Conservation (phyloP, 2,113 vertebrate genomes). For the Rhinolophus ferrumequinum region DNA sequence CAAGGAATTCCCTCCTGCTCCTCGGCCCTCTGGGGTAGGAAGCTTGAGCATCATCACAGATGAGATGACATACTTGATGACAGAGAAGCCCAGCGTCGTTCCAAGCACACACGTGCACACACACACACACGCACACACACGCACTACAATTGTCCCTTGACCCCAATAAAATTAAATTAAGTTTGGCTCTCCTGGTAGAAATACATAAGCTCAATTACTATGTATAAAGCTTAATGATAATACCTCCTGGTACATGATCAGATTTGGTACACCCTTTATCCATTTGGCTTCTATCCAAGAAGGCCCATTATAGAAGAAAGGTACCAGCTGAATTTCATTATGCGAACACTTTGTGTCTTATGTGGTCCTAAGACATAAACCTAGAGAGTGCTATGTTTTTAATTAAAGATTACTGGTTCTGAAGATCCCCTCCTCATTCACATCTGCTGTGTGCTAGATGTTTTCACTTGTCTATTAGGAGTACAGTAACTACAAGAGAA, state of each 20-base stretch:
- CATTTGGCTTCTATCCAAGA: conserved; percentile 69
- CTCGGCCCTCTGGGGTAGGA: background rate
- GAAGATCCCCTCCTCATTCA: conserved; percentile 19
- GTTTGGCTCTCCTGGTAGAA: conserved; percentile 60
- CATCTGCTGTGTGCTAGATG: background rate
- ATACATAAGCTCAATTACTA: conserved; percentile 42
- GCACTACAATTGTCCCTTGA: conserved; percentile 9
- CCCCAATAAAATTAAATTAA: conserved; percentile 68
- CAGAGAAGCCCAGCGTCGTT: background rate
- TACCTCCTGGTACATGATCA: conserved; percentile 63
- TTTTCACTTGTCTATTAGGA: conserved; percentile 44
- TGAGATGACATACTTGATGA: background rate
- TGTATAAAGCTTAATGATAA: conserved; percentile 67
- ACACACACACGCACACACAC: background rate
- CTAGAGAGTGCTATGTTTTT: conserved; percentile 60
- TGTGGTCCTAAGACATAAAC: conserved; percentile 54
- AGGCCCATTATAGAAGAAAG: conserved; percentile 56
- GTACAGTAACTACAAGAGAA: background rate
- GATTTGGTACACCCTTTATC: conserved; percentile 67
- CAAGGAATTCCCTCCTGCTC: background rate
- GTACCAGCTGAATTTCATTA: conserved; percentile 71
- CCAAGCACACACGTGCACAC: background rate
- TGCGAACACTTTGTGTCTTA: conserved; percentile 49
- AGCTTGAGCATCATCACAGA: background rate
- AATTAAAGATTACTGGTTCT: conserved; percentile 59